Conservation (phyloP, 2,797 vertebrate genomes). For the Sandelia bainsii region DNA sequence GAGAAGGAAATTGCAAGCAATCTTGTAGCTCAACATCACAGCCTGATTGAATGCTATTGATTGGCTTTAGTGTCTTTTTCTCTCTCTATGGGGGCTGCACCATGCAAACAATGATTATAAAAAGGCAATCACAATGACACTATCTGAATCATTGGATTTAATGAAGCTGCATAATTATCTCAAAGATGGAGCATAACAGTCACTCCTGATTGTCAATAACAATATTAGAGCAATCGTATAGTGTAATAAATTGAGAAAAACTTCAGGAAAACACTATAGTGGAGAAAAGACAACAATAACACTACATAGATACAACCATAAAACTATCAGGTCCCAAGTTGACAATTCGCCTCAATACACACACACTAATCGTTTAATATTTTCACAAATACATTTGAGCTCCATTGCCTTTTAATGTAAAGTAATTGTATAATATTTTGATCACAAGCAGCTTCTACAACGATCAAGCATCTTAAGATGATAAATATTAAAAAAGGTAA, state of each 20-base stretch:
- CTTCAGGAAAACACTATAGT: neutral
- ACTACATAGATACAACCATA: constrained; percentile 1
- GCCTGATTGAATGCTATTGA: constrained; percentile 69
- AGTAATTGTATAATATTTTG: no score
- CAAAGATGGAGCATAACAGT: constrained; percentile 19
- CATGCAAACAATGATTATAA: constrained; percentile 27
- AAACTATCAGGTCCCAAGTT: neutral
- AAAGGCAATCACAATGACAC: neutral
- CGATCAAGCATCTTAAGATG: no score
- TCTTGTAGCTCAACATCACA: constrained; percentile 33
- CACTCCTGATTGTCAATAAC: constrained; percentile 31
- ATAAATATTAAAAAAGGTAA: no score
- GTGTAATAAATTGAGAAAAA: neutral
- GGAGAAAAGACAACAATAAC: neutral
- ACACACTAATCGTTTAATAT: no score
- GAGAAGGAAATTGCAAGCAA: constrained; percentile 48
- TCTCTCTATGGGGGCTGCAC: neutral
- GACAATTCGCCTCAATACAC: neutral
- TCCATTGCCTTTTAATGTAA: no score
- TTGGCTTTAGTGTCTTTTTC: constrained; percentile 40
- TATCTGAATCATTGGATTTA: constrained; percentile 33
- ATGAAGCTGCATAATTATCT: constrained; percentile 37
- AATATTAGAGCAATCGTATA: constrained; percentile 5
- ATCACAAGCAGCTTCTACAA: no score
- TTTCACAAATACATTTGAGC: neutral